phyloP scores from a whole-genome alignment of 2,797 vertebrate genomes.

The Pelodytes ibericus region DNA sequence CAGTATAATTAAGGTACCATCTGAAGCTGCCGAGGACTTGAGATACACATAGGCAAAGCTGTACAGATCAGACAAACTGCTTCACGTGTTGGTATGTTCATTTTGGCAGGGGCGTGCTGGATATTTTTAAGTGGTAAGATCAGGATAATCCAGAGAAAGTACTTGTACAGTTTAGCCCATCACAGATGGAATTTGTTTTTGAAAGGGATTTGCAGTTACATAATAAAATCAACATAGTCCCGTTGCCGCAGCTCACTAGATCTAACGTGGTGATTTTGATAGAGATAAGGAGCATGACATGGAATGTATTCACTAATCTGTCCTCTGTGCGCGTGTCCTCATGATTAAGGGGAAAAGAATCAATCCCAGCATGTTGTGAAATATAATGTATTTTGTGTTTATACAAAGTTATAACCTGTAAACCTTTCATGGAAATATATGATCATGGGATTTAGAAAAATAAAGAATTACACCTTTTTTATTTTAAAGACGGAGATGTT shows the following conservation, averaged over 20 bases:
- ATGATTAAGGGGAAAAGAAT: too few species aligned
- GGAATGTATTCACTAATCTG: not conserved
- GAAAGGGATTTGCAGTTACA: slow-evolving; percentile 1
- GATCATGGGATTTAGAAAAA: too few species aligned
- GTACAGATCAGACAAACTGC: not conserved
- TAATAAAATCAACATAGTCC: slow-evolving; percentile 18
- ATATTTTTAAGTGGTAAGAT: slow-evolving; percentile 4
- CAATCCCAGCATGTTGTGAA: too few species aligned
- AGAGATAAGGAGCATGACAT: not conserved
- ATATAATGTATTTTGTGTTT: too few species aligned
- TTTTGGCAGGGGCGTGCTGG: slow-evolving; percentile 3
- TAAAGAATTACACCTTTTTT: too few species aligned
- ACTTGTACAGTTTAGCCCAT: slow-evolving; percentile 1
- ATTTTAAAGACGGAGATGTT: too few species aligned
- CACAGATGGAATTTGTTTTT: slow-evolving; percentile 23
- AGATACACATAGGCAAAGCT: not conserved
- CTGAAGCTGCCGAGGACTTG: not conserved
- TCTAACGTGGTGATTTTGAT: too few species aligned
- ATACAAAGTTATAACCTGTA: too few species aligned
- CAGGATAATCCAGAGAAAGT: slow-evolving; percentile 12
- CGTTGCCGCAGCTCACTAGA: not conserved
- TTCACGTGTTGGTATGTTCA: not conserved
- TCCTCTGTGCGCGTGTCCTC: not conserved
- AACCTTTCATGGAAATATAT: too few species aligned
- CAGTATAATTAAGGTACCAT: not conserved